Evolutionary conservation across 2,888 invertebrate genomes (phyloP), one percentile per base, ranked within the genome.

Genomic region (Oscheius sp.): DNA sequence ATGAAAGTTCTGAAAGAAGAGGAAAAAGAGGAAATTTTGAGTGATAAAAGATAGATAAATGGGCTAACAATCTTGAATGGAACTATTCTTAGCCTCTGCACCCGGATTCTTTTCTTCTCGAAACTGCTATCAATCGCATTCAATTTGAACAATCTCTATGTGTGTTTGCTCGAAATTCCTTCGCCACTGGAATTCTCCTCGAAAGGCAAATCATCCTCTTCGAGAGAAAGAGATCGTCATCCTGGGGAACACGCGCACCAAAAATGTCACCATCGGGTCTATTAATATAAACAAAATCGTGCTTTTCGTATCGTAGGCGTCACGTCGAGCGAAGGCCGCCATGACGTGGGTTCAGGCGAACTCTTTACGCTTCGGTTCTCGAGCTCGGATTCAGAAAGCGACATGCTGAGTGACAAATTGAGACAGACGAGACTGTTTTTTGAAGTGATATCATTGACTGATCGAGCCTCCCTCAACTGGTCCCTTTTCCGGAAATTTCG

Each of bases 371-470:
- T 23, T 48, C 12, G 15, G 12, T 23, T 48, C 23, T 25, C 20
- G 23, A 48, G 23, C 25, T 23, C 23, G 12, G 6, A 25, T 20
- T 12, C 12, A n/a, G 8, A 12, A n/a, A 17, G n/a, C 46, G 6
- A 12, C 20, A n/a, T 48, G 48, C 3, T 3, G 55, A 55, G 55
- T 33, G 37, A 55, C 37, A 55, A 37, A 55, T 31, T 55, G 55
- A 55, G 53, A 53, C 53, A 33, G 33, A 53, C 25, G 55, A 34
- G 55, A 33, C 33, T 55, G 55, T 55, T 55, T 55, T 31, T 5
- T 17, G 6, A 15, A 17, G 37, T 55, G 55, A 55, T 55, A 55
- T 55, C 53, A 53, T 53, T 31, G 31, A 31, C 12, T 33, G 34
- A 34, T 34, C 23, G 33, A 52, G 27, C 8, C 52, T n/a, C n/a